Evolutionary conservation across 2,888 invertebrate genomes (phyloP), one percentile per base, ranked within the genome.

Genomic region (Thumatha senex): DNA sequence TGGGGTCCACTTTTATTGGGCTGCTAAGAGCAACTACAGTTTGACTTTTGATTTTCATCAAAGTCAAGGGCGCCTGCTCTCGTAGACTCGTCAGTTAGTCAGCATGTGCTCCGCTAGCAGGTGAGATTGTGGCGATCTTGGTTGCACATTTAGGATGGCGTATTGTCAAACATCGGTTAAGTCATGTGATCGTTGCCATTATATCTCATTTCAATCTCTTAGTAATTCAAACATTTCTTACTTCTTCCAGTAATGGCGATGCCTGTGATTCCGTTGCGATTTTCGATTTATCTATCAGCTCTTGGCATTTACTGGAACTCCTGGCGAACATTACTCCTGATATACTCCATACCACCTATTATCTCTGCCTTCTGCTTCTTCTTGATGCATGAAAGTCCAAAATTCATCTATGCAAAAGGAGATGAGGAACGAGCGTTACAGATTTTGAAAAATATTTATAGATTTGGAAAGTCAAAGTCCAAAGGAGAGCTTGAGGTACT

Each of bases 381-480:
- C 29, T 86, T 86, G 51, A 86, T 95, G 70, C 94, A 95, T 0
- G 97, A 97, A 78, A 96, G 96, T 62, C 96, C 97, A 0, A 96
- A 96, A 77, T 96, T 94, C 72, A 81, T 93, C 31, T 87, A 94
- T 39, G 84, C 93, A 0, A 94, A 93, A 62, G 94, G 94, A 76
- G 70, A 85, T 76, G 58, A 83, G 33, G 81, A 90, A 0, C 85
- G 90, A 53, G 94, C 96, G 0, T 66, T 96, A 36, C 56, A 77
- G 1, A 79, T 82, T 11, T 61, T 89, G 45, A 74, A 53, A 36
- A 67, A 51, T 1, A 88, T 89, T 11, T 73, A 89, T 46, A 80
- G 67, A 38, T 43, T 80, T 1, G 89, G 89, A 50, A 51, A 79
- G 30, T 43, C 74, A 1, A 55, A 66, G 1, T 63, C 77, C 0